These are phyloP conservation scores for Halictus ligatus DNA, from an alignment of 2,888 invertebrate species.

Conservation along the genomic window DNA sequence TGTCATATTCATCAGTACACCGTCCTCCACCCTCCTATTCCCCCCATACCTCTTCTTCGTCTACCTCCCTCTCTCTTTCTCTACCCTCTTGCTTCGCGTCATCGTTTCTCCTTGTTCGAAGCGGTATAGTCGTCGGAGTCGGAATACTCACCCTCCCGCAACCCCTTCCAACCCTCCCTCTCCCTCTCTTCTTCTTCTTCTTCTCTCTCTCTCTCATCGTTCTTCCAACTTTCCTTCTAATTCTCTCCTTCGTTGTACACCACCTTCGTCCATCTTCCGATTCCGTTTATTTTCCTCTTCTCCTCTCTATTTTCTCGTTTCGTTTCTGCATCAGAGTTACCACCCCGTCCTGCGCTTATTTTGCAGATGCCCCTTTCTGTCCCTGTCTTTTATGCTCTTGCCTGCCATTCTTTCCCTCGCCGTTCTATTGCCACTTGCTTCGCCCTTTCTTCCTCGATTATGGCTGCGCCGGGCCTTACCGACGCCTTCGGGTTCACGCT, in stretches of 20 bases:
- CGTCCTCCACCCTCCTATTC: constrained; percentile 27
- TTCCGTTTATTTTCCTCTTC: constrained; percentile 2
- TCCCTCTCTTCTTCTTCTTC: background rate
- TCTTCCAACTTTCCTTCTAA: constrained; percentile 18
- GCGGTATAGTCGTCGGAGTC: constrained; percentile 22
- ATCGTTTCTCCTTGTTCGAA: constrained; percentile 12
- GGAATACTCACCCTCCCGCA: constrained; percentile 10
- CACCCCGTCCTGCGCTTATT: background rate
- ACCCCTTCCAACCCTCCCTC: constrained; percentile 12
- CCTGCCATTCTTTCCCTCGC: background rate
- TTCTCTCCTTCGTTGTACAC: background rate
- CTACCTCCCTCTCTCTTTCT: background rate
- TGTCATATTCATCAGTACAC: constrained; percentile 75
- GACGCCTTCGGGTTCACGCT: background rate
- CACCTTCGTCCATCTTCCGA: constrained; percentile 6
- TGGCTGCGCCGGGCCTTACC: constrained; percentile 12
- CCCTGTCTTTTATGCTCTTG: constrained; percentile 19
- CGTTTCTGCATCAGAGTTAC: background rate
- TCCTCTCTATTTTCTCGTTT: background rate
- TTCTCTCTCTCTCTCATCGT: background rate
- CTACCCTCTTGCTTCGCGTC: background rate
- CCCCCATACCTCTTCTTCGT: constrained; percentile 24
- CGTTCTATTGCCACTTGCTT: background rate
- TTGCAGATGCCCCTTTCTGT: constrained; percentile 22
- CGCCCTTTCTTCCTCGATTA: background rate